Conservation (phyloP, 1,140 invertebrate genomes). For the Halesus radiatus region DNA sequence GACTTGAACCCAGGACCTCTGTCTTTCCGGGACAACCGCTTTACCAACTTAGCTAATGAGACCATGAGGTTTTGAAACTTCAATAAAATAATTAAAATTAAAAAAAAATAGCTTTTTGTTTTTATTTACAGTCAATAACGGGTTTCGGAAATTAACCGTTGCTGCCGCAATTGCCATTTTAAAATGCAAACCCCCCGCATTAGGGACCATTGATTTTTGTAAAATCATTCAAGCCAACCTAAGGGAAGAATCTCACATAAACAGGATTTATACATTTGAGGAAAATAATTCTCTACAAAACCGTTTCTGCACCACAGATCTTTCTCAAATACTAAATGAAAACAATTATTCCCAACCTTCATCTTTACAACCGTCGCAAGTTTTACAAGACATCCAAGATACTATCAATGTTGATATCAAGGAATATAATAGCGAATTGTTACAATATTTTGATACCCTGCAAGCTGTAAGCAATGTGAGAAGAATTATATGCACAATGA, state of each 20-base stretch:
- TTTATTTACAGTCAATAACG: constrained; percentile 36
- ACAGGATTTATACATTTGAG: background rate
- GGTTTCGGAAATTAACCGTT: constrained; percentile 32
- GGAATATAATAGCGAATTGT: background rate
- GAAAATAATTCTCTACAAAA: constrained; percentile 15
- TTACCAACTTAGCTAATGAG: too few relatives aligned
- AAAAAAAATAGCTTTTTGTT: too few relatives aligned
- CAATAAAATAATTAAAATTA: background rate
- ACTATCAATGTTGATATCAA: background rate
- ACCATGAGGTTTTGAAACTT: too few relatives aligned
- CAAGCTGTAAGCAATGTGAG: constrained; percentile 40
- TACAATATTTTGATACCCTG: constrained; percentile 33
- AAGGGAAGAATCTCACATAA: background rate
- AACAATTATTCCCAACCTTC: background rate
- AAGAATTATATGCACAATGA: constrained; percentile 28
- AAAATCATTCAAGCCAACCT: constrained; percentile 28
- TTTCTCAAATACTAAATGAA: constrained; percentile 26
- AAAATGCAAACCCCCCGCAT: constrained; percentile 47
- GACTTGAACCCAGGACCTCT: too few relatives aligned
- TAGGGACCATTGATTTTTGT: constrained; percentile 39
- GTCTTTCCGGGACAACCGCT: too few relatives aligned
- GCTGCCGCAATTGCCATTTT: constrained; percentile 44
- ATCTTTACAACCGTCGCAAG: constrained; percentile 15
- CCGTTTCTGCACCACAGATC: constrained; percentile 2
- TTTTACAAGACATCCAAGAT: constrained; percentile 37